Evolutionary conservation across 64 coral and sea anemone genomes (phyloP), one percentile per base, ranked within the genome.

Genomic region (Stichodactyla helianthus): DNA sequence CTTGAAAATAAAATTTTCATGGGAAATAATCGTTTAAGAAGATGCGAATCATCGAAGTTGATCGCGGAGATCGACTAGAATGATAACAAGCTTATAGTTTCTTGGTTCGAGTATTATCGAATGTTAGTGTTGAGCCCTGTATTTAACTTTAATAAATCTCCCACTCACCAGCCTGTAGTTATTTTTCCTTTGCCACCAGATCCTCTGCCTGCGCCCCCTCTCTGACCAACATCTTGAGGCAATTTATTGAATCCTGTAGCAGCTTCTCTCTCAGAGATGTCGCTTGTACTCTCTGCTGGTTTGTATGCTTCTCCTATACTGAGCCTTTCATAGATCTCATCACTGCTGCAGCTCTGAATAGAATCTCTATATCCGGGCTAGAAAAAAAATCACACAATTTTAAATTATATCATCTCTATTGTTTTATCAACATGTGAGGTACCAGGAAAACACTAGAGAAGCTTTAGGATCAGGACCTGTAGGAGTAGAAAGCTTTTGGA

Each of bases 131-230:
- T 3, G 2, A 44, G 35, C 35, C 35, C 35, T 44, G 35, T 44
- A 44, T 44, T 57, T 71, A 52, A 53, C 74, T 10, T 51, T 25
- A 0, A 0, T 23, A 17, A 18, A 18, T 3, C 14, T 58, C 70
- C 8, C 4, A 83, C 90, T 87, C 86, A 95, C 94, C 90, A 95
- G 85, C 83, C 89, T 74, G 93, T 84, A 2, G 87, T 84, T 6
- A 89, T 83, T 23, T 92, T 95, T 6, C 94, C 94, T 67, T 89
- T 95, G 26, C 94, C 90, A 20, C 86, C 94, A 52, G 94, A 95
- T 0, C 86, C 84, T 20, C 94, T 88, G 0, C 74, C 59, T 58
- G 77, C 84, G 15, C 83, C 88, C 17, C 87, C 63, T 54, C 94
- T 92, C 14, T 83, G 71, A 52, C 77, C 83, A 31, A 95, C 22